phyloP scores from a whole-genome alignment of 2,113 vertebrate species.

The Formicarius rufipectus region DNA sequence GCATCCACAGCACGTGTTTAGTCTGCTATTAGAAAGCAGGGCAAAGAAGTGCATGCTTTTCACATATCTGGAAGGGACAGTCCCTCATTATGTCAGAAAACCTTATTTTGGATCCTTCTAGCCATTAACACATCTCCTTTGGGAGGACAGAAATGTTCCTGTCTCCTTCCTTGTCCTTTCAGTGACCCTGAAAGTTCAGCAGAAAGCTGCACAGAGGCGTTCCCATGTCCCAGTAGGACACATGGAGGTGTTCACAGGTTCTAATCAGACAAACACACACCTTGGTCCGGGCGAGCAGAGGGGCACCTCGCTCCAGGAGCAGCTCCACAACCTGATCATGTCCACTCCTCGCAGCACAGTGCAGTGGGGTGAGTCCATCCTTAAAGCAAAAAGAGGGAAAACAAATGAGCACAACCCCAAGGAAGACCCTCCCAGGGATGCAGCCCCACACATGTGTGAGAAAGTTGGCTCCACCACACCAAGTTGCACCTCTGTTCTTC shows the following conservation, averaged over 20 bases:
- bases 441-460: background rate
- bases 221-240: background rate
- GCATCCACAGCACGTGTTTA: background rate
- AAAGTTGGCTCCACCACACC: background rate
- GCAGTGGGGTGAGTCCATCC: slow-evolving; percentile 95
- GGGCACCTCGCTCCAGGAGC: slow-evolving; percentile 92
- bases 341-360: slow-evolving; percentile 94
- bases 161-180: background rate
- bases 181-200: background rate
- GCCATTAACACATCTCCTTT: background rate
- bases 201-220: background rate
- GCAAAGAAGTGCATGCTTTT: background rate
- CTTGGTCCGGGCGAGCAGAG: slow-evolving; percentile 95
- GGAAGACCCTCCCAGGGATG: background rate
- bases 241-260: background rate
- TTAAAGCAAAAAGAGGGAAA: slow-evolving; percentile 56
- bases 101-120: background rate
- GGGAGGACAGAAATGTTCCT: background rate
- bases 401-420: background rate
- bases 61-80: background rate
- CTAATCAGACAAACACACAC: slow-evolving; percentile 10
- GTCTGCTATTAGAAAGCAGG: background rate
- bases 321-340: slow-evolving; percentile 94
- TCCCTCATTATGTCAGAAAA: background rate
- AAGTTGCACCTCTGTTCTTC: background rate